Evolutionary conservation across 1,140 invertebrate genomes (phyloP), one percentile per base, ranked within the genome.

Genomic region (Caenorhabditis brenneri): DNA sequence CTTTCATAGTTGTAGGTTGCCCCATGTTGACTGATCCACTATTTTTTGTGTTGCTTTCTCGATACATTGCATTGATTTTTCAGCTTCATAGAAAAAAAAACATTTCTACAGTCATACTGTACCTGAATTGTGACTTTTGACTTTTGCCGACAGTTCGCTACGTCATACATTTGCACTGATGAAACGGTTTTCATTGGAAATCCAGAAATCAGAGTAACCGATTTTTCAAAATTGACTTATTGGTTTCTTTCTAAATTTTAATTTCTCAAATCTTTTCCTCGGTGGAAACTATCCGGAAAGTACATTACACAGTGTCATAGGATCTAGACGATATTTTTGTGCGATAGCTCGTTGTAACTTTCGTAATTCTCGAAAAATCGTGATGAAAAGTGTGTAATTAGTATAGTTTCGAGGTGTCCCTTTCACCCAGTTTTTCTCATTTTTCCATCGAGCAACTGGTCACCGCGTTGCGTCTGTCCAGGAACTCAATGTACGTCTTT

Each of bases 351-450:
- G 0, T 7, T 36, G 58, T 65, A 65, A 65, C 15, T 7, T 65
- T 65, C 58, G 31, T 36, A 36, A 9, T 65, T 39, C 31, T 36
- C 58, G 16, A 36, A 65, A 65, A 65, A 16, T 19, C 10, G 19
- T n/a, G 16, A 36, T 33, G 15, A 65, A 65, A 65, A 65, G 16
- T 19, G 65, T 74, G 65, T 74, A 74, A 42, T 74, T 74, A 74
- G 65, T 74, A 74, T 74, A 74, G 65, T 74, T 74, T 74, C 36
- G 33, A 74, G 65, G 65, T 74, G 65, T 74, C 65, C 65, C 33
- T 74, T 74, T 74, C 65, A 39, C 36, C 22, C 36, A 74, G 36
- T 74, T 74, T 39, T 46, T 74, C 15, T 74, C 65, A 42, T 42
- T 74, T 74, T 46, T 42, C 36, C n/a, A 12, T 42, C 33, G 65